Base-by-base conservation (phyloP, 2,113 vertebrate genomes). In the Phodopus roborovskii region DNA sequence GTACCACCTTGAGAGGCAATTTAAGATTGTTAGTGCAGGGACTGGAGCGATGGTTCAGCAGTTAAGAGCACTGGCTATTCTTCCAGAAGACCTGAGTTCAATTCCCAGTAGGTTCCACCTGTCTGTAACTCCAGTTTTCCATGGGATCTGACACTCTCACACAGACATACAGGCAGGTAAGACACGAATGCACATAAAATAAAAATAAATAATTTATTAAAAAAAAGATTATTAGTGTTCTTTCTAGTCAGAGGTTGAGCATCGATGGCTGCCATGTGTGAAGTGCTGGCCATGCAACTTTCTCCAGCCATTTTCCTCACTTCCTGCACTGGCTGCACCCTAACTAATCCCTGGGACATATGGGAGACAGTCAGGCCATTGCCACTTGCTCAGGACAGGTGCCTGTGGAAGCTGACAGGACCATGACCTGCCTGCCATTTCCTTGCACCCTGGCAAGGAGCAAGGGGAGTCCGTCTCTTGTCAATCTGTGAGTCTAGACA, bases 1-100 rank as follows among this genome's bases (percentile, higher is more conserved):
- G 99, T 99, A 97, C 99, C 99, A 60, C 92, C 97, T 60, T 99
- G 99, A 98, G 99, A 60, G 56, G 36, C 0, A 11, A 39, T 28
- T 28, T 28, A 60, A 39, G n/a, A 60, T 82, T 60, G 39, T 26
- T 6, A 16, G 28, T 82, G 78, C n/a, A 24, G 53, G 53, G 36
- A 2, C 36, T 82, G 53, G 36, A 56, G 4, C n/a, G 53, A 22
- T 24, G 11, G 5, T 19, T 81, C 78, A 26, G 78, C 10, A 13
- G 36, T 56, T 58, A 58, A 24, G 11, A 58, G 36, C 50, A n/a
- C 33, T 81, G 50, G 5, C 78, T 81, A 20, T 1, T 81, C 19
- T 81, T 53, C 78, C 36, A 22, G 5, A n/a, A 33, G 50, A 81
- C 50, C 50, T 19, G 4, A 10, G 77, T 79, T 79, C 7, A 10